Conservation (phyloP, 2,797 vertebrate species). For the Danio kyathit region DNA sequence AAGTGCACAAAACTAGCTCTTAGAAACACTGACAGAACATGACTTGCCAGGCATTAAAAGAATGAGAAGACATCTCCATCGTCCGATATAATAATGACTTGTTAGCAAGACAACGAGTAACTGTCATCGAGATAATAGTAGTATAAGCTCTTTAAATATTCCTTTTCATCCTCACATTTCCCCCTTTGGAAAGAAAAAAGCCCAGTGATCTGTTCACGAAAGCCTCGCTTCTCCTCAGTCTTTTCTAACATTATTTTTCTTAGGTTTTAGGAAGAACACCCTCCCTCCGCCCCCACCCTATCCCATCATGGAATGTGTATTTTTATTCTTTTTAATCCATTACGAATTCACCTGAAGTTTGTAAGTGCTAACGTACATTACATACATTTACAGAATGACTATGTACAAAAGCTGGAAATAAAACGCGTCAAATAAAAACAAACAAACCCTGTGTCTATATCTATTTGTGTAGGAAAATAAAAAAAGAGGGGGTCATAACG, state of each 20-base stretch:
- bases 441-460: slow-evolving; percentile 65
- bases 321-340: slow-evolving; percentile 34
- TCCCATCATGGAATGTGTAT: slow-evolving; percentile 57
- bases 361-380: slow-evolving; percentile 72
- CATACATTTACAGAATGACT: slow-evolving; percentile 76
- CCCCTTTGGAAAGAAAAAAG: slow-evolving; percentile 41
- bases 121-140: slow-evolving; percentile 67
- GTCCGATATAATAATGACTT: slow-evolving; percentile 86
- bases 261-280: not conserved
- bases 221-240: slow-evolving; percentile 29
- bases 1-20: slow-evolving; percentile 93
- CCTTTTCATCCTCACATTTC: slow-evolving; percentile 62
- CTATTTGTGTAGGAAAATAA: slow-evolving; percentile 70
- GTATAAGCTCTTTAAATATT: slow-evolving; percentile 46
- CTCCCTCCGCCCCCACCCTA: slow-evolving; percentile 15
- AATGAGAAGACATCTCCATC: slow-evolving; percentile 84
- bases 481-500: slow-evolving; percentile 69
- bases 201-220: slow-evolving; percentile 54
- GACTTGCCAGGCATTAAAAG: slow-evolving; percentile 87
- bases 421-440: slow-evolving; percentile 34
- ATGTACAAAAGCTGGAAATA: slow-evolving; percentile 77
- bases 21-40: slow-evolving; percentile 87
- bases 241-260: slow-evolving; percentile 25
- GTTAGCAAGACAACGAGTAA: slow-evolving; percentile 78
- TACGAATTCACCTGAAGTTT: slow-evolving; percentile 65